Percentiles rank a stretch among this genome's conserved stretches.
Evolutionary conservation across 1,140 invertebrate species (phyloP).

Genomic region (Zaprionus lachaisei): DNA sequence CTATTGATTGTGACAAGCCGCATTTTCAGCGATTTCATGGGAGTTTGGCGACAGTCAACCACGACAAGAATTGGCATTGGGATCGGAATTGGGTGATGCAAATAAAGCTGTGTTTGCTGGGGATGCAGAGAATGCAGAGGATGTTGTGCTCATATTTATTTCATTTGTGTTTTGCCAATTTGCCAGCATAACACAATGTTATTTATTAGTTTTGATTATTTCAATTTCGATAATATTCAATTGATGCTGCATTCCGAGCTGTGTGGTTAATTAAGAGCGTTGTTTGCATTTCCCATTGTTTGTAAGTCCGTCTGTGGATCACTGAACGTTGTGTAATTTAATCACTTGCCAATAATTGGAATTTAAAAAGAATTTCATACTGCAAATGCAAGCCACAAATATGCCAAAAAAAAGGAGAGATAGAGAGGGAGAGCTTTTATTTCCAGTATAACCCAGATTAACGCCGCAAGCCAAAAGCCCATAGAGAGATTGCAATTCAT

Average conservation of each 20-base stretch:
- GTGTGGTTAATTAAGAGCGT: slow-evolving; percentile 56
- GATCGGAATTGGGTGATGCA: not conserved
- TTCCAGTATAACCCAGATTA: not conserved
- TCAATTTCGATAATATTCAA: slow-evolving; percentile 43
- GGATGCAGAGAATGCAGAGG: not conserved
- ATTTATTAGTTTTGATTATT: slow-evolving; percentile 55
- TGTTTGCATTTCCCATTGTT: slow-evolving; percentile 20
- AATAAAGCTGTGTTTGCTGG: not conserved
- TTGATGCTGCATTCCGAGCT: slow-evolving; percentile 17
- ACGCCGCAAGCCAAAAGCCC: not conserved
- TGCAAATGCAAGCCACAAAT: slow-evolving; percentile 11
- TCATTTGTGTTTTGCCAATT: slow-evolving; percentile 42
- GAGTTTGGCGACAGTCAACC: not conserved
- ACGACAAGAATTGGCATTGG: not conserved
- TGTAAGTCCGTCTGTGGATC: not conserved
- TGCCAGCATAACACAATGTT: slow-evolving; percentile 39
- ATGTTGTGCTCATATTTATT: slow-evolving; percentile 35
- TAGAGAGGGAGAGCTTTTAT: slow-evolving; percentile 1
- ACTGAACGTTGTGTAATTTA: slow-evolving; percentile 4
- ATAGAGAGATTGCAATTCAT: slow-evolving; percentile 3
- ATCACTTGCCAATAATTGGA: slow-evolving; percentile 29
- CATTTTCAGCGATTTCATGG: slow-evolving; percentile 4
- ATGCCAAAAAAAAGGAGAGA: not conserved
- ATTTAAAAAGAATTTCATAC: slow-evolving; percentile 27
- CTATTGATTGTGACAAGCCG: not conserved